A percentile compares a stretch with the other conserved stretches of the same genome.
These are phyloP conservation scores for Ceratosolen fusciceps DNA, from an alignment of 1,140 invertebrate species.

Conservation along the genomic window DNA sequence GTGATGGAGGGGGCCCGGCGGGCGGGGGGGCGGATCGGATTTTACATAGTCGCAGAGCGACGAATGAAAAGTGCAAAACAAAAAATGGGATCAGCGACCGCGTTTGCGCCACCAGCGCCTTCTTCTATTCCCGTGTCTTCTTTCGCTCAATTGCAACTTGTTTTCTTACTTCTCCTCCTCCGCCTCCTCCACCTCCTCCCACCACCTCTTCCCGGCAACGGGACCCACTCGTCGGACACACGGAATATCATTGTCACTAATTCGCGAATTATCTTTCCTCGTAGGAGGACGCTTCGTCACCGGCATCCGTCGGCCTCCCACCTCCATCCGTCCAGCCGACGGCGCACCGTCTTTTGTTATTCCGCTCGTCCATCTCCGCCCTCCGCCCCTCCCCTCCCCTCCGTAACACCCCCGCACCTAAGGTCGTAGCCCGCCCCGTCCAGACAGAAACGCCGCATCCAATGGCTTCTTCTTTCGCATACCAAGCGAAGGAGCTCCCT, in stretches of 20 bases:
- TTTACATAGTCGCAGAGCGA: too few relatives aligned
- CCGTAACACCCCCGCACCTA: background rate
- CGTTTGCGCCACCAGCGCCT: background rate
- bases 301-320: too few relatives aligned
- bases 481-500: too few relatives aligned
- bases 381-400: background rate
- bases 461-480: too few relatives aligned
- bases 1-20: too few relatives aligned
- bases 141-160: constrained; percentile 3
- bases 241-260: constrained; percentile 1
- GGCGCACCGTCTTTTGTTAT: constrained; percentile 17
- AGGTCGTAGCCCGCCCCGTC: background rate
- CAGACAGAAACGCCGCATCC: too few relatives aligned
- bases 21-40: too few relatives aligned
- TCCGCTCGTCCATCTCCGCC: background rate
- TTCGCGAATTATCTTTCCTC: constrained; percentile 40
- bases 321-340: background rate
- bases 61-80: background rate
- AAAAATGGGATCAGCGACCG: constrained; percentile 18
- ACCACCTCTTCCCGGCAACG: background rate
- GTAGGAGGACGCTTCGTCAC: background rate
- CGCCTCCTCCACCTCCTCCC: background rate
- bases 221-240: too few relatives aligned
- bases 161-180: background rate
- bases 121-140: background rate